A percentile compares a stretch with the other conserved stretches of the same genome.
These are phyloP conservation scores for Drosophila stalkeri DNA, from an alignment of 2,888 invertebrate genomes.

Conservation along the genomic window DNA sequence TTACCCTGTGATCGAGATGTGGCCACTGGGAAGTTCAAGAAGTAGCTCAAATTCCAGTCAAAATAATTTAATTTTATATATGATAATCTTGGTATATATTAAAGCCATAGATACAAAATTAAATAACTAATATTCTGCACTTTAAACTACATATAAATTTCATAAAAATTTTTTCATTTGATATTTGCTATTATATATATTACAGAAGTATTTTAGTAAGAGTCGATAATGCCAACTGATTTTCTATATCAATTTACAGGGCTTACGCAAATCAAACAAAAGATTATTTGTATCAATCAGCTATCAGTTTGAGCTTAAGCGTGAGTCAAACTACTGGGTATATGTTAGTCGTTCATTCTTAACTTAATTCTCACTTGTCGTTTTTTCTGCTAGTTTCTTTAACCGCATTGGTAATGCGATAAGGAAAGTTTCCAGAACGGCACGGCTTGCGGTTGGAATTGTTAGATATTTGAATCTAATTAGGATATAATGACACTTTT, in stretches of 20 bases:
- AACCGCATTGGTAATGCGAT: constrained; percentile 58
- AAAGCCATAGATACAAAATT: background rate
- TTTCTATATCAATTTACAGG: background rate
- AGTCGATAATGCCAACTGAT: background rate
- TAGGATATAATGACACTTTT: constrained; percentile 75
- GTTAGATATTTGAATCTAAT: constrained; percentile 77
- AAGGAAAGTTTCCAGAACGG: constrained; percentile 62
- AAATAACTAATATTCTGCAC: no score
- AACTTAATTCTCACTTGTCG: background rate
- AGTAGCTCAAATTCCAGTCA: background rate
- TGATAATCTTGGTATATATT: background rate
- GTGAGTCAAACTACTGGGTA: background rate
- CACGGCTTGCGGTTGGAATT: constrained; percentile 66
- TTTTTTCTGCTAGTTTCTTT: constrained; percentile 25
- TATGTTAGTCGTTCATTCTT: background rate
- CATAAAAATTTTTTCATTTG: no score
- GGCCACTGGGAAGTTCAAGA: no score
- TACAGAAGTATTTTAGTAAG: background rate
- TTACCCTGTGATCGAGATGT: background rate
- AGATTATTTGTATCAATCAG: no score
- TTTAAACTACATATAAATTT: no score
- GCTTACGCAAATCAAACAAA: no score
- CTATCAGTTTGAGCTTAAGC: no score
- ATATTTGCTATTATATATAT: background rate
- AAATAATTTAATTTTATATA: background rate